Conservation (phyloP, 2,888 invertebrate species). For the Eupithecia vulgata region DNA sequence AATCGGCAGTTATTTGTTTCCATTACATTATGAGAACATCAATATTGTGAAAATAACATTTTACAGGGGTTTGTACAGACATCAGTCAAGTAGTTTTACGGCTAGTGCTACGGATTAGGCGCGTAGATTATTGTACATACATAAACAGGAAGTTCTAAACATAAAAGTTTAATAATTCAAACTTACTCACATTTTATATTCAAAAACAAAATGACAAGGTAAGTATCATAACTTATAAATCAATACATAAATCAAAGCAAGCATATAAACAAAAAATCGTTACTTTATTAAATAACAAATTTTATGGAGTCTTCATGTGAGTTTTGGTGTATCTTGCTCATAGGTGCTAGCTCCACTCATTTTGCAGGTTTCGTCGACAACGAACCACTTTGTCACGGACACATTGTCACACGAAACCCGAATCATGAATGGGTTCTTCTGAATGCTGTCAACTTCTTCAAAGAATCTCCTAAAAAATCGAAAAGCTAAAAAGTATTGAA, state of each 20-base stretch:
- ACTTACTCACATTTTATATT: neutral
- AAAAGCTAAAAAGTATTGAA: neutral
- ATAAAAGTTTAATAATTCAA: no score
- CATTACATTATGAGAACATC: neutral
- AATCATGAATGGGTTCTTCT: conserved; percentile 87
- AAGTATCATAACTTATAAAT: neutral
- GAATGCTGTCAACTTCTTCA: neutral
- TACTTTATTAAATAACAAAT: neutral
- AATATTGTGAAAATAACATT: neutral
- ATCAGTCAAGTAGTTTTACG: neutral
- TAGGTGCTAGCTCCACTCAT: conserved; percentile 83
- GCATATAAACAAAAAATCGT: neutral
- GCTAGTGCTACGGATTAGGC: neutral
- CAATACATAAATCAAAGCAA: neutral
- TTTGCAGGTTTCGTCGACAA: conserved; percentile 99
- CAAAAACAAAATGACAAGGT: neutral
- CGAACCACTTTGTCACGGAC: conserved; percentile 92
- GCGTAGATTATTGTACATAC: neutral
- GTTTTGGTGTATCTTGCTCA: conserved; percentile 11
- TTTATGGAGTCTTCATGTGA: conserved; percentile 6
- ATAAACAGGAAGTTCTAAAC: no score
- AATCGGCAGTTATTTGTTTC: neutral
- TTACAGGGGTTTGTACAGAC: neutral
- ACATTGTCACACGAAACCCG: conserved; percentile 94
- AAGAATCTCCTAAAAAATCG: neutral